Percentiles rank a stretch among this genome's conserved stretches.
phyloP scores from a whole-genome alignment of 2,797 vertebrate genomes.

The Syngnathus rostellatus region DNA sequence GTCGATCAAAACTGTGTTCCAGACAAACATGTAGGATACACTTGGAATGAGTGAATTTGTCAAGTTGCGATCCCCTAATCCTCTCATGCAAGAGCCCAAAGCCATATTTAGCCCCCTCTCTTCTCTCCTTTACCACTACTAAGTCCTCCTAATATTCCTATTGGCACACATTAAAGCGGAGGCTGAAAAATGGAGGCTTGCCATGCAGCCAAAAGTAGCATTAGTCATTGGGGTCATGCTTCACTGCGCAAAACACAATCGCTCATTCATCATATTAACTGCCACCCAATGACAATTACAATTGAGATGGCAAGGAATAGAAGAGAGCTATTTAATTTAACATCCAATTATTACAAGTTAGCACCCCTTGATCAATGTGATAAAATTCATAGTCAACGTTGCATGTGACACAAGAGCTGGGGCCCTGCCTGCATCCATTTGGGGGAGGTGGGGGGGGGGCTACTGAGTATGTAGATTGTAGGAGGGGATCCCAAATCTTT shows the following conservation, averaged over 20 bases:
- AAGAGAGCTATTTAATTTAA: constrained; percentile 99
- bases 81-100: constrained; percentile 29
- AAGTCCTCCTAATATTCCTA: constrained; percentile 83
- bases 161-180: constrained; percentile 76
- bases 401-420: constrained; percentile 83
- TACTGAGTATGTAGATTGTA: constrained; percentile 16
- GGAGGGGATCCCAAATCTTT: constrained; percentile 17
- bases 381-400: constrained; percentile 98
- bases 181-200: constrained; percentile 75
- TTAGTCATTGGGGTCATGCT: constrained; percentile 94
- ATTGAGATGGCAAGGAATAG: constrained; percentile 98
- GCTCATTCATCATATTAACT: constrained; percentile 99
- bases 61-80: constrained; percentile 33
- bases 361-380: constrained; percentile 99
- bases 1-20: neutral
- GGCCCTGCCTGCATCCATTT: constrained; percentile 18
- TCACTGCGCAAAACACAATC: constrained; percentile 94
- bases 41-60: constrained; percentile 17
- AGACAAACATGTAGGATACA: constrained; percentile 19
- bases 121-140: constrained; percentile 14
- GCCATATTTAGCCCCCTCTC: constrained; percentile 23
- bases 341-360: constrained; percentile 99
- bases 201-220: constrained; percentile 85
- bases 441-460: constrained; percentile 1
- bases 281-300: constrained; percentile 96